A percentile compares a stretch with the other conserved stretches of the same genome.
These are phyloP conservation scores for Ophion costatus DNA, from an alignment of 2,888 invertebrate genomes.

Conservation along the genomic window DNA sequence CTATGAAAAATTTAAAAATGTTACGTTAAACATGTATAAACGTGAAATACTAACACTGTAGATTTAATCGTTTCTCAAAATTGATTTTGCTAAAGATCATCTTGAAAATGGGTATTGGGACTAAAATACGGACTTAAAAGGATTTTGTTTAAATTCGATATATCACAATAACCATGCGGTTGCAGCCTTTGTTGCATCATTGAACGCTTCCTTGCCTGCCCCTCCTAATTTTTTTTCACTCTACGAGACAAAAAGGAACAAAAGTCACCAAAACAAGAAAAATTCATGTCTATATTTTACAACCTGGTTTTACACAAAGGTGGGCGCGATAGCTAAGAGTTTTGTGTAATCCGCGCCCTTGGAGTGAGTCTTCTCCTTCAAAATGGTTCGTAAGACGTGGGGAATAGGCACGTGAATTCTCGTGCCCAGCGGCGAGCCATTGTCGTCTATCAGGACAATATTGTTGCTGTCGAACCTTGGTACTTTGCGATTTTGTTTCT, in stretches of 20 bases:
- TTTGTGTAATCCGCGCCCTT: constrained; percentile 97
- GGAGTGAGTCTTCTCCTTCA: constrained; percentile 91
- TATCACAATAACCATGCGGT: too few species aligned
- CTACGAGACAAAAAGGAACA: not conserved
- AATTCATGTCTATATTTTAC: constrained; percentile 8
- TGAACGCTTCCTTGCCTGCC: not conserved
- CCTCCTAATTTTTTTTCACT: not conserved
- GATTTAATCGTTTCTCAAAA: too few species aligned
- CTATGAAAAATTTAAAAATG: too few species aligned
- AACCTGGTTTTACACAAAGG: constrained; percentile 88
- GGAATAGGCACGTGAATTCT: constrained; percentile 98
- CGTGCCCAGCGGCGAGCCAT: constrained; percentile 96
- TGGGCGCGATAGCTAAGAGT: constrained; percentile 94
- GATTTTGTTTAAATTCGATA: too few species aligned
- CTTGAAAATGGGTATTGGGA: too few species aligned
- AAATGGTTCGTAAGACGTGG: constrained; percentile 92
- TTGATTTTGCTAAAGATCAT: too few species aligned
- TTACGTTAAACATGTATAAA: too few species aligned
- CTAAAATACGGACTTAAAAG: too few species aligned
- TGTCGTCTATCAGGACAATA: constrained; percentile 97
- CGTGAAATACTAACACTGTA: too few species aligned
- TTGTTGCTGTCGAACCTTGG: constrained; percentile 98
- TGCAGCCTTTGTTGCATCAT: too few species aligned
- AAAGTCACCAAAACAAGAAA: not conserved
- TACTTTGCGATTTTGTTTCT: constrained; percentile 91